Percentiles rank a stretch among this genome's conserved stretches.
phyloP scores from a whole-genome alignment of 2,888 invertebrate genomes.

The Trichogramma evanescens region DNA sequence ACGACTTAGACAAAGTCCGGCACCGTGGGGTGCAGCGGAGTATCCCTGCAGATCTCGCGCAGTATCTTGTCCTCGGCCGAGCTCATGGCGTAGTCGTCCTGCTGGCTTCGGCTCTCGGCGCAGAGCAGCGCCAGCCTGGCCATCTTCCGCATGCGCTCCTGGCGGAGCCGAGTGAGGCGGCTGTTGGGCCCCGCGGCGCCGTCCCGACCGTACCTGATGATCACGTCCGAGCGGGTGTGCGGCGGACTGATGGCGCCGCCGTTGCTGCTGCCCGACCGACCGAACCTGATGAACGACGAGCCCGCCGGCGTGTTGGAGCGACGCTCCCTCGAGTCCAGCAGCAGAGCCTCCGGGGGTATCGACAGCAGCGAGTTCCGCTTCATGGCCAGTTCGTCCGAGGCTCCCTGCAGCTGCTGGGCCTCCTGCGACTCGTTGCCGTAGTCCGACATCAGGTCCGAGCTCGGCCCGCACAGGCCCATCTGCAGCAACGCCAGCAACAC shows the following conservation, averaged over 20 bases:
- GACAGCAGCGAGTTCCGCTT: constrained; percentile 26
- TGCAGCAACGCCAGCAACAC: not conserved
- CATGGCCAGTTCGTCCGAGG: constrained; percentile 36
- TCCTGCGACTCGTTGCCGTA: not conserved
- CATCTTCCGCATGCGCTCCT: constrained; percentile 17
- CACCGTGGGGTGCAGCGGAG: constrained; percentile 20
- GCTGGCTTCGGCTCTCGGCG: constrained; percentile 15
- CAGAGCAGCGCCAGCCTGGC: constrained; percentile 18
- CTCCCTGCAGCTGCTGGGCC: constrained; percentile 21
- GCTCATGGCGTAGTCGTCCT: not conserved
- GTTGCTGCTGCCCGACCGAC: constrained; percentile 22
- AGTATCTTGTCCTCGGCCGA: constrained; percentile 20
- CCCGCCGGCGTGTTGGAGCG: constrained; percentile 21
- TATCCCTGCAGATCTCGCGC: constrained; percentile 20
- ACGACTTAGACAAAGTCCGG: constrained; percentile 19
- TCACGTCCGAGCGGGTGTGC: constrained; percentile 36
- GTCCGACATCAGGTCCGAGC: not conserved
- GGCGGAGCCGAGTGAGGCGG: constrained; percentile 12
- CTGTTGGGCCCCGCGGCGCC: constrained; percentile 17
- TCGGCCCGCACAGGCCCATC: not conserved
- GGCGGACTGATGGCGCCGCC: constrained; percentile 24
- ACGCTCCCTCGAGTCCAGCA: constrained; percentile 36
- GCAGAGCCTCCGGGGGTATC: not conserved
- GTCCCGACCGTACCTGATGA: constrained; percentile 42
- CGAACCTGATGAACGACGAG: constrained; percentile 36